Evolutionary conservation across 1,140 invertebrate genomes (phyloP), one percentile per base, ranked within the genome.

Genomic region (Lepidotrigona ventralis): DNA sequence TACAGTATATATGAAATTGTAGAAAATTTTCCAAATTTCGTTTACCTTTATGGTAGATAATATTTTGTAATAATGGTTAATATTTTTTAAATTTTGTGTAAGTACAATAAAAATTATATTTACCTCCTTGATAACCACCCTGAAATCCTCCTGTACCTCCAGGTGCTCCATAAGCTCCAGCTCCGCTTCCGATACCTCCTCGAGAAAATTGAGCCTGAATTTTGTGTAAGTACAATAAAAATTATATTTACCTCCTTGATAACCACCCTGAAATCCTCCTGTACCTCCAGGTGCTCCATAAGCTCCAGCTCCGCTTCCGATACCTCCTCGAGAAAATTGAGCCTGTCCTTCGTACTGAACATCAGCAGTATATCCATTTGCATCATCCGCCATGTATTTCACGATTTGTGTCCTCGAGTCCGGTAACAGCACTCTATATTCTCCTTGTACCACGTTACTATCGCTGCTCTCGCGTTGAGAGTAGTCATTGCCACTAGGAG

Each of bases 341-440:
- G 96, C 96, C 88, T 96, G 95, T 23, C 96, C 97, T 90, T 97
- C 96, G 88, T 97, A 97, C 85, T 96, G 95, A 66, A 97, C 97
- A 86, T 97, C 96, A 64, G 97, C 97, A 88, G 97, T 96, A 94
- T 96, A 97, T 63, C 97, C 97, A 60, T 95, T 96, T 85, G 96
- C 95, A 94, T 96, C 96, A 88, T 97, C 97, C 2, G 97, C 97
- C 85, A 96, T 96, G 92, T 97, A 98, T 15, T 95, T 96, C n/a
- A 97, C 97, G 84, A 95, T 94, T 92, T 95, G 95, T 64, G 95
- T 96, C 69, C 97, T 95, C 60, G 97, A 96, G 90, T 97, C 96
- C 0, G 97, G 97, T 70, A 97, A 94, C 86, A 95, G 93, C 54
- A 97, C 97, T 86, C 96, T 94, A 93, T 97, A 97, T 89, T 97